Conservation (phyloP, 2,888 invertebrate genomes). For the Pristionchus exspectatus region DNA sequence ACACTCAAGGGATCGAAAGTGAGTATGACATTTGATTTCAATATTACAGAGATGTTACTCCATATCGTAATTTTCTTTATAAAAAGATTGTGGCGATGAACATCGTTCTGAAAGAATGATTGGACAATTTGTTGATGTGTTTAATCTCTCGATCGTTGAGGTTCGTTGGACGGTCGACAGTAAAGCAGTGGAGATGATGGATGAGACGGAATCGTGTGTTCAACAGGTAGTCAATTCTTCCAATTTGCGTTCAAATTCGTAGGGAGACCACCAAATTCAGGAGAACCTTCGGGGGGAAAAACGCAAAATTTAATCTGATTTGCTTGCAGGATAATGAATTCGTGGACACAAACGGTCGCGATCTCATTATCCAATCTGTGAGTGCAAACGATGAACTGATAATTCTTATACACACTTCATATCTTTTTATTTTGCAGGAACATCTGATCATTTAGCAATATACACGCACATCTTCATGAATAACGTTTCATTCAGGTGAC, state of each 20-base stretch:
- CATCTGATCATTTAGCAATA: neutral
- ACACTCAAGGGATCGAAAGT: neutral
- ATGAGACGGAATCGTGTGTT: neutral
- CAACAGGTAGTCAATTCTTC: neutral
- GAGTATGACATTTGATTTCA: neutral
- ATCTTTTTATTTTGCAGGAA: neutral
- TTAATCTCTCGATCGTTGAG: neutral
- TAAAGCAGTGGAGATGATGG: neutral
- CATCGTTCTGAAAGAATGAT: neutral
- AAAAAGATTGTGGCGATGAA: no score
- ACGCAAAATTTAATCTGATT: neutral
- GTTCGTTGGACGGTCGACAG: neutral
- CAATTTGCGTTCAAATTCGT: neutral
- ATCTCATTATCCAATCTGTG: slow-evolving; percentile 1
- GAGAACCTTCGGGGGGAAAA: no score
- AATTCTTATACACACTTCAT: neutral
- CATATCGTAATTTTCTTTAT: neutral
- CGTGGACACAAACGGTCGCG: slow-evolving; percentile 13
- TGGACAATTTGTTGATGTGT: neutral
- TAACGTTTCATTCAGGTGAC: neutral
- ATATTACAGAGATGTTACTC: neutral
- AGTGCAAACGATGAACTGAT: neutral
- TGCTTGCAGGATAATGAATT: neutral
- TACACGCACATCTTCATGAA: neutral
- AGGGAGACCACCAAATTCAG: neutral